These are phyloP conservation scores for Gallinago nigripennis DNA, from an alignment of 2,797 vertebrate species.

Conservation along the genomic window DNA sequence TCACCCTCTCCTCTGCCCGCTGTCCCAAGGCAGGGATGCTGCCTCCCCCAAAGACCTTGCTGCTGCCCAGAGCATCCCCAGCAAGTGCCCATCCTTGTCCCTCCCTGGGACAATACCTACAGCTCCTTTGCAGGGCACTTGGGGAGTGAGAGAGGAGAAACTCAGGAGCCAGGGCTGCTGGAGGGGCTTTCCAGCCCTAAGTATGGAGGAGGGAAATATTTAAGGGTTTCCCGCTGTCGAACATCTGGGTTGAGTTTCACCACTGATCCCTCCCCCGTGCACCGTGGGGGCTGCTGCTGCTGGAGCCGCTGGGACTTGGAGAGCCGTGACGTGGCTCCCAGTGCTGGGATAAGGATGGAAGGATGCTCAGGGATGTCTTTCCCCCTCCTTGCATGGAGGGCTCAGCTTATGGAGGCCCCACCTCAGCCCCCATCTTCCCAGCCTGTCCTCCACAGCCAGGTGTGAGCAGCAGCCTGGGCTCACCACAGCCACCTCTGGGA, in stretches of 20 bases:
- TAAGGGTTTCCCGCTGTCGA: neutral
- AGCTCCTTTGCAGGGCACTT: neutral
- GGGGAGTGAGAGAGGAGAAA: neutral
- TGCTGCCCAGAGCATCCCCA: neutral
- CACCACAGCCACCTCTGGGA: fast-evolving
- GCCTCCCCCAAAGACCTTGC: neutral
- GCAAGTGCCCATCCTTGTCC: neutral
- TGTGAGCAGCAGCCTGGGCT: fast-evolving
- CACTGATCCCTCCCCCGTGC: neutral
- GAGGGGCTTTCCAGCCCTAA: neutral
- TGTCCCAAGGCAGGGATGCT: neutral
- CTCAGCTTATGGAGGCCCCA: fast-evolving
- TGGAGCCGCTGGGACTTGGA: neutral
- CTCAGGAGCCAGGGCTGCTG: neutral
- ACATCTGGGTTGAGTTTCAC: constrained; percentile 41
- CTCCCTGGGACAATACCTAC: fast-evolving
- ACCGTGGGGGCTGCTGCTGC: neutral
- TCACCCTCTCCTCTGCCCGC: fast-evolving
- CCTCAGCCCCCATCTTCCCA: neutral
- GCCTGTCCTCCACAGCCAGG: neutral
- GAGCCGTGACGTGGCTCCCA: fast-evolving
- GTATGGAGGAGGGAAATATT: neutral
- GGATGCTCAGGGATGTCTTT: fast-evolving
- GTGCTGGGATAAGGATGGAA: neutral
- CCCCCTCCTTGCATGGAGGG: fast-evolving